Base-by-base conservation (phyloP, 2,888 invertebrate species). In the Meiosimyza decipiens region DNA sequence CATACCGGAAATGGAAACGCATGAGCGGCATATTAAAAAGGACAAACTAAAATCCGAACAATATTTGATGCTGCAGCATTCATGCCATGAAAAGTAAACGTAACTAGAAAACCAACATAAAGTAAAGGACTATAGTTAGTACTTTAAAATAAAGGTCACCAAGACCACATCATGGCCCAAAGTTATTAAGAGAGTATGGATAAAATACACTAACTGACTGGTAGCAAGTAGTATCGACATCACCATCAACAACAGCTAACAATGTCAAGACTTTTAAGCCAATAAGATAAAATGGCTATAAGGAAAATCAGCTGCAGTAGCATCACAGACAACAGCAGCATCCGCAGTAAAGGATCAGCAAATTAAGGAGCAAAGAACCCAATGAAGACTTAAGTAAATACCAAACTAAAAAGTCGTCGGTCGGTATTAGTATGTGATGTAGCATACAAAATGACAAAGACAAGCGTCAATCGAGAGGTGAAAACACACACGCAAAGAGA, bases 221-320 rank as follows among this genome's bases (percentile, higher is more conserved):
- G 13, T 18, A 40, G 40, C 55, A 54, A 66, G 28, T 28, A 18
- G 3, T 18, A 55, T n/a, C 64, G 63, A 40, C 69, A 69, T 72
- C 72, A 72, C 55, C 62, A 71, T 66, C 51, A 68, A 64, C 68
- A 67, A 57, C 67, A 40, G 11, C 22, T 52, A 62, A 55, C 60
- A 74, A 57, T 66, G 63, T 68, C 71, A 73, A 71, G 59, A 70
- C 70, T 72, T 63, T 71, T 72, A 72, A 74, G 74, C 71, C 72
- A 72, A 74, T 72, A 74, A 71, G 72, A 72, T 68, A 71, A 72
- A 71, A 71, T 70, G 60, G 71, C 69, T 74, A 67, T 63, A 47
- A 55, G 67, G 18, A 65, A 52, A 64, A 73, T 52, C 57, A 50
- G 11, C 51, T 9, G 54, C 66, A 33, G 62, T 15, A 47, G 18